Evolutionary conservation across 2,888 invertebrate species (phyloP), one percentile per base, ranked within the genome.

Genomic region (Glaucopsyche alexis): DNA sequence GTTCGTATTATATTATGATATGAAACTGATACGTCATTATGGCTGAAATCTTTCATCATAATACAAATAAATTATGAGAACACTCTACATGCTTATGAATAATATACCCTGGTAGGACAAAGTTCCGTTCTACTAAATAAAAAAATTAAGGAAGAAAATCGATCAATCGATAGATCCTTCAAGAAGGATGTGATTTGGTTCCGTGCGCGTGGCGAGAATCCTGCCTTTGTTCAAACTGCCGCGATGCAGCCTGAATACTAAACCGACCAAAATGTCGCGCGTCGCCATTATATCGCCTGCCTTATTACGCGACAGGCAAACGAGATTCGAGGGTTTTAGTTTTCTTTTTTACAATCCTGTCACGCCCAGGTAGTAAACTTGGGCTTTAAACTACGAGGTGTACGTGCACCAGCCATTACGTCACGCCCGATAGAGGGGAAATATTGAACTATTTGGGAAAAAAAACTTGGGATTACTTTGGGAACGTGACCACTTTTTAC

Each of bases 161-260:
- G 60, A 60, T 60, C 60, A 60, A 29, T 60, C 40, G 40, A 40
- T 66, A 42, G 40, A 40, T n/a, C 16, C 13, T 55, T 71, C 13
- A 55, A 38, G 66, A 71, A 73, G 72, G 75, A 73, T 73, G 72
- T 72, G 72, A 73, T 75, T 73, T 72, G 38, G 72, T 72, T 77
- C 74, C 70, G 70, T 55, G 71, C 73, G 69, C 77, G 77, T 76
- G 77, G 66, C 66, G 69, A 38, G 76, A 77, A 77, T 77, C 70
- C 29, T 73, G 77, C 71, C 77, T 76, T 75, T 77, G 75, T 76
- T 76, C 71, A 72, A 77, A 75, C 75, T 74, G 73, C 67, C 40
- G 66, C 72, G 52, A 75, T 74, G 77, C 73, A 75, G n/a, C 74
- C 76, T 74, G 77, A 75, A 77, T 77, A 75, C 67, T 77, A 77